A percentile compares a stretch with the other conserved stretches of the same genome.
Evolutionary conservation across 2,113 vertebrate genomes (phyloP).

Genomic region (Scortum barcoo): DNA sequence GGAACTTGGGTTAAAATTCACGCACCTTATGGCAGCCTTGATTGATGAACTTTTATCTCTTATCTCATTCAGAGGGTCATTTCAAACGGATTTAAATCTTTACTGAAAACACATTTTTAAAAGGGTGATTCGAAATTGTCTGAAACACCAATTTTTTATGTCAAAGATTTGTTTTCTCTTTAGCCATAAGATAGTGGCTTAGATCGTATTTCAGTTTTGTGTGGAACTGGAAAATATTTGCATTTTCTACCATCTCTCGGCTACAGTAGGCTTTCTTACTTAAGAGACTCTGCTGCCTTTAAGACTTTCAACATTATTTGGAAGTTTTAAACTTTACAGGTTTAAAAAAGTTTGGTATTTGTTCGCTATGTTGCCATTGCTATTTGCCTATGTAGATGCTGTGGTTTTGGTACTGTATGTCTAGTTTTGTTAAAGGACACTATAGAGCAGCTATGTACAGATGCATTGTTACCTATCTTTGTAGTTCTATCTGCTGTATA

Average conservation of each 20-base stretch:
- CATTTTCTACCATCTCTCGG: slow-evolving; percentile 26
- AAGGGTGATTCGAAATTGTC: slow-evolving; percentile 13
- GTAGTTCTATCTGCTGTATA: slow-evolving; percentile 68
- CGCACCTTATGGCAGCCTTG: slow-evolving; percentile 67
- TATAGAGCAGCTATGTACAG: slow-evolving; percentile 78
- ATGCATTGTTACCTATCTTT: slow-evolving; percentile 52
- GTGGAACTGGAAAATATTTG: slow-evolving; percentile 20
- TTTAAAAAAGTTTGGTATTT: slow-evolving; percentile 9
- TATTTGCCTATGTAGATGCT: slow-evolving; percentile 61
- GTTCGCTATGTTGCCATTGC: slow-evolving; percentile 10
- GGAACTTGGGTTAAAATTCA: slow-evolving; percentile 28
- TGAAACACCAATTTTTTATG: slow-evolving; percentile 7
- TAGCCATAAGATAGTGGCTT: slow-evolving; percentile 12
- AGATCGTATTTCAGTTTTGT: slow-evolving; percentile 3
- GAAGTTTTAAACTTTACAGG: slow-evolving; percentile 10
- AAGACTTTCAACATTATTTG: background rate
- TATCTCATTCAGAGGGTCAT: background rate
- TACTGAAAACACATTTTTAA: slow-evolving; percentile 18
- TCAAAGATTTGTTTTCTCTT: slow-evolving; percentile 12
- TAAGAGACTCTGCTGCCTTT: background rate
- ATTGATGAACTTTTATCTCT: slow-evolving; percentile 16
- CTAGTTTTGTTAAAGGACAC: slow-evolving; percentile 61
- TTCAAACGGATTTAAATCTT: slow-evolving; percentile 4
- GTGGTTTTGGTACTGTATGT: slow-evolving; percentile 64
- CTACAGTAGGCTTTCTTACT: background rate